Conservation (phyloP, 2,888 invertebrate genomes). For the Dryadula phaetusa region DNA sequence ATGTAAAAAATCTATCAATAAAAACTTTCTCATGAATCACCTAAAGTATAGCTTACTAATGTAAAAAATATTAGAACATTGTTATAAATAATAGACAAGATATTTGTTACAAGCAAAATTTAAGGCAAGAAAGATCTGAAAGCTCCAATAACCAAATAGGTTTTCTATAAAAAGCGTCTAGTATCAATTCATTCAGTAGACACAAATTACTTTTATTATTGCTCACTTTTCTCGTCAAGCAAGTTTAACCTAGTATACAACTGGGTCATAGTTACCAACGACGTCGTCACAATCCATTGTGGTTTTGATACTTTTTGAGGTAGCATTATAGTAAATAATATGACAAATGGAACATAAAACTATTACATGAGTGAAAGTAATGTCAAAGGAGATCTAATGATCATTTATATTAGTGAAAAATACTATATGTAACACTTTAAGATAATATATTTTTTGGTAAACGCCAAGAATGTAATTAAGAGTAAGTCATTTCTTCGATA, state of each 20-base stretch:
- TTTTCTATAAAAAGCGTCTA: constrained; percentile 27
- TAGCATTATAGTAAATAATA: neutral
- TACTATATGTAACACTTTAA: too few species aligned
- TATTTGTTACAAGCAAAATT: neutral
- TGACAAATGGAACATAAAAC: neutral
- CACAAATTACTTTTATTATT: constrained; percentile 42
- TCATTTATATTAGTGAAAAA: too few species aligned
- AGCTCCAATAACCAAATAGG: constrained; percentile 2
- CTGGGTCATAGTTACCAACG: constrained; percentile 45
- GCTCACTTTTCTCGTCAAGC: constrained; percentile 42
- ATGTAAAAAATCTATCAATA: neutral
- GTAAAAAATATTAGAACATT: neutral
- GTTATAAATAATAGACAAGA: neutral
- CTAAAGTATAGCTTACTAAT: neutral
- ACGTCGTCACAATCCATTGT: constrained; percentile 35
- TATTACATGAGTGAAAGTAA: too few species aligned
- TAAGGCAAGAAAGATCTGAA: neutral
- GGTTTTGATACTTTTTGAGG: constrained; percentile 34
- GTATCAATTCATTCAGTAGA: constrained; percentile 30
- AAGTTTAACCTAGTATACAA: constrained; percentile 42
- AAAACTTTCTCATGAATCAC: neutral
- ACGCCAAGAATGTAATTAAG: too few species aligned
- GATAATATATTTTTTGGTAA: too few species aligned
- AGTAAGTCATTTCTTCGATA: too few species aligned
- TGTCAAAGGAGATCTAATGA: too few species aligned